Evolutionary conservation across 2,113 vertebrate species (phyloP).

Genomic region (Emydura subglobosa): DNA sequence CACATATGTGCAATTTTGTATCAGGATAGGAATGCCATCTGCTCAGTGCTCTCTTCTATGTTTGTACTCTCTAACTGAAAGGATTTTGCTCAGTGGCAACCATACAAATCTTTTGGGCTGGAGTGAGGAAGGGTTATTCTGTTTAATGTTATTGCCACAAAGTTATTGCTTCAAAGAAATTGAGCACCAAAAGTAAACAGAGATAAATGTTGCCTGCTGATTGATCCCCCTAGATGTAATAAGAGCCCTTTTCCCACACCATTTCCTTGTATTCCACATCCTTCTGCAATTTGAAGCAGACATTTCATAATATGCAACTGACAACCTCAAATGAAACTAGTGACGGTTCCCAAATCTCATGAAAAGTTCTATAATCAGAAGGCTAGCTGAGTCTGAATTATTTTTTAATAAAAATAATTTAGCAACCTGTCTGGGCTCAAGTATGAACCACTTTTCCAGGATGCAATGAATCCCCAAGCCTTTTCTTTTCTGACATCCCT

Average conservation of each 20-base stretch:
- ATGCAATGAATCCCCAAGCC: neutral
- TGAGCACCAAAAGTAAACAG: neutral
- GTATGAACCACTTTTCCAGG: neutral
- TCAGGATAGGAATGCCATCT: neutral
- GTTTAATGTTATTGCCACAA: neutral
- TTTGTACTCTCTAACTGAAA: neutral
- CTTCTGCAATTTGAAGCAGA: neutral
- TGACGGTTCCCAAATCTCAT: neutral
- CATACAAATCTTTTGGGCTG: neutral
- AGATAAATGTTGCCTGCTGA: neutral
- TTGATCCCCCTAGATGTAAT: neutral
- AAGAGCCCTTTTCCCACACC: no score
- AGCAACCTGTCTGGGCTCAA: neutral
- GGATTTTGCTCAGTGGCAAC: neutral
- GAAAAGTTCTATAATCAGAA: neutral
- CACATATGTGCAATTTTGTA: neutral
- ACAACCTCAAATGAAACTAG: neutral
- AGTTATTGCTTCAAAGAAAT: neutral
- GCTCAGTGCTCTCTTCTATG: neutral
- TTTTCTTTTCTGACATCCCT: neutral
- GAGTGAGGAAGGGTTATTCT: neutral
- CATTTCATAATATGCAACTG: neutral
- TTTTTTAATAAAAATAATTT: neutral
- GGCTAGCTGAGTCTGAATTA: neutral
- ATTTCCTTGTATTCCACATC: neutral